Percentiles rank a stretch among this genome's conserved stretches.
phyloP scores from a whole-genome alignment of 2,888 invertebrate genomes.

The Sialis lutaria region DNA sequence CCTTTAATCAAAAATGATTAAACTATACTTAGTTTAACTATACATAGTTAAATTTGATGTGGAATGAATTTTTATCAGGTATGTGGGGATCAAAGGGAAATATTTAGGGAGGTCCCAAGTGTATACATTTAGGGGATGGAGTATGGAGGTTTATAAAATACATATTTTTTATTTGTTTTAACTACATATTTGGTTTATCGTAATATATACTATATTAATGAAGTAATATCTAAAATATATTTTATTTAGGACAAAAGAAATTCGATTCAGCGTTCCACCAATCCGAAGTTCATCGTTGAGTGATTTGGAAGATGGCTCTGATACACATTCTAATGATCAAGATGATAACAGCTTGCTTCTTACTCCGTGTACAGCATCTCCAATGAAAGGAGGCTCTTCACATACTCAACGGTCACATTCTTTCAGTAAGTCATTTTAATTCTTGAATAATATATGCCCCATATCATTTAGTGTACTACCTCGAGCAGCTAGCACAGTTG shows the following conservation, averaged over 20 bases:
- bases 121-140: no score
- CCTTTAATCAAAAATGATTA: no score
- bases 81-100: no score
- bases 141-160: neutral
- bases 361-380: slow-evolving; percentile 9
- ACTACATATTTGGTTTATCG: neutral
- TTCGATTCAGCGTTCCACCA: slow-evolving; percentile 25
- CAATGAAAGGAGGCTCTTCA: slow-evolving; percentile 9
- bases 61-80: no score
- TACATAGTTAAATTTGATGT: no score
- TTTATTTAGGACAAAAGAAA: slow-evolving; percentile 23
- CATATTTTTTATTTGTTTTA: neutral
- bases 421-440: slow-evolving; percentile 37
- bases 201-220: no score
- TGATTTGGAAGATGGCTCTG: slow-evolving; percentile 20
- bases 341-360: slow-evolving; percentile 19
- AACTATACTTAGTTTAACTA: no score
- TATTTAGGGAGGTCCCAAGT: no score
- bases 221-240: neutral
- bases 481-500: no score
- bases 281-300: slow-evolving; percentile 24
- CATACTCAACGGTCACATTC: slow-evolving; percentile 39
- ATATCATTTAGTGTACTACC: no score
- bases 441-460: no score
- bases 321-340: slow-evolving; percentile 21